Evolutionary conservation across 2,113 vertebrate species (phyloP), one percentile per base, ranked within the genome.

Genomic region (Alces alces): DNA sequence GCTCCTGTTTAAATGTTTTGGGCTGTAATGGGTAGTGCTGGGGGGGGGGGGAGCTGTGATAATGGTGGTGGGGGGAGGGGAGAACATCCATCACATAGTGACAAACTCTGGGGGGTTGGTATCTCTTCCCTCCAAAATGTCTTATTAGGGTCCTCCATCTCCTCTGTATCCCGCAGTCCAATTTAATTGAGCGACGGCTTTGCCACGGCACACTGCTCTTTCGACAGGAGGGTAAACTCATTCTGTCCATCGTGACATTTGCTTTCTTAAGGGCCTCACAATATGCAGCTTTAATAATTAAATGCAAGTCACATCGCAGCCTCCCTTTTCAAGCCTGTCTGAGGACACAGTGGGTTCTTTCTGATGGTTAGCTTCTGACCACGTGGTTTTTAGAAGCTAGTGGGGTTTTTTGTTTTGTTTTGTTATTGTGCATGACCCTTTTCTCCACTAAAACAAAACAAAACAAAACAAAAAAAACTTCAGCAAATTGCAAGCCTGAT

Each of bases 111-210:
- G 64, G 76, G 89, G 86, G 92, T 27, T 76, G 88, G 73, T 50
- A 73, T 79, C 94, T 96, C 33, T 94, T 95, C 64, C 97, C 93
- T 97, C 93, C 93, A 97, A 95, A 95, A 86, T 12, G 43, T 80
- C 98, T 98, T 98, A 98, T 98, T 98, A 98, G 96, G 97, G 94
- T 92, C 55, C 82, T 94, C 92, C 86, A 14, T 82, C 5, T 23
- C 86, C 66, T 85, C 80, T 64, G 89, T 87, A 97, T 95, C 96
- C 97, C 3, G 28, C 90, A 95, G 97, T 88, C 97, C 97, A 95
- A 96, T 98, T 98, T 98, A 99, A 98, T 97, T 98, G 98, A 98
- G 96, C 52, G 86, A 97, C 82, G 57, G 82, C 47, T 92, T 97
- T 25, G 79, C 94, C 91, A 98, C 60, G 66, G 97, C 97, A 97